A percentile compares a stretch with the other conserved stretches of the same genome.
Conservation (phyloP, 2,113 vertebrate species). For the Ceyx margarethae region DNA sequence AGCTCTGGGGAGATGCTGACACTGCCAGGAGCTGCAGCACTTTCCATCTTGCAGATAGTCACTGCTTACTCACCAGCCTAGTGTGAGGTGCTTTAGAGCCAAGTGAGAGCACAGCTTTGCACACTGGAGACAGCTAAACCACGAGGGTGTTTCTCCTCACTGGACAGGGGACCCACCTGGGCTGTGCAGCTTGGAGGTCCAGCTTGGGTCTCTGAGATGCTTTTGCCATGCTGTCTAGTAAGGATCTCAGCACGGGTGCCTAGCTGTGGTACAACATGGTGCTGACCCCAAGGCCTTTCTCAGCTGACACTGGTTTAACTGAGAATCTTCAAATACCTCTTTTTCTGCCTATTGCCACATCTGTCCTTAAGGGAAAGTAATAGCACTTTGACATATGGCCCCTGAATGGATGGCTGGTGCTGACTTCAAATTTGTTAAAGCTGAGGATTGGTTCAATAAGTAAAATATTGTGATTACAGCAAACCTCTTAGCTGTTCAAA, state of each 20-base stretch:
- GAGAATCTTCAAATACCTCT: background rate
- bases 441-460: slow-evolving; percentile 22
- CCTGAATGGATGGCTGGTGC: background rate
- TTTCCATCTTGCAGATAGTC: background rate
- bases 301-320: background rate
- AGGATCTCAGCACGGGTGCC: background rate
- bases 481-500: background rate
- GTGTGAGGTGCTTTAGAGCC: background rate
- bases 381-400: background rate
- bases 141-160: background rate
- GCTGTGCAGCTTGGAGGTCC: fast-evolving
- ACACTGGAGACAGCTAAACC: background rate
- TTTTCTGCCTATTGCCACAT: background rate
- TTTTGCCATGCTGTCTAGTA: background rate
- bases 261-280: background rate
- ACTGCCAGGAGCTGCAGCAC: background rate
- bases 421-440: slow-evolving; percentile 20
- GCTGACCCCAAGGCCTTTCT: background rate
- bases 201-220: background rate
- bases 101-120: background rate
- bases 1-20: background rate
- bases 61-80: background rate
- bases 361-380: background rate
- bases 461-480: slow-evolving; percentile 8
- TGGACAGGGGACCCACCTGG: background rate